Base-by-base conservation (phyloP, 2,113 vertebrate genomes). In the Nesospiza acunhae region DNA sequence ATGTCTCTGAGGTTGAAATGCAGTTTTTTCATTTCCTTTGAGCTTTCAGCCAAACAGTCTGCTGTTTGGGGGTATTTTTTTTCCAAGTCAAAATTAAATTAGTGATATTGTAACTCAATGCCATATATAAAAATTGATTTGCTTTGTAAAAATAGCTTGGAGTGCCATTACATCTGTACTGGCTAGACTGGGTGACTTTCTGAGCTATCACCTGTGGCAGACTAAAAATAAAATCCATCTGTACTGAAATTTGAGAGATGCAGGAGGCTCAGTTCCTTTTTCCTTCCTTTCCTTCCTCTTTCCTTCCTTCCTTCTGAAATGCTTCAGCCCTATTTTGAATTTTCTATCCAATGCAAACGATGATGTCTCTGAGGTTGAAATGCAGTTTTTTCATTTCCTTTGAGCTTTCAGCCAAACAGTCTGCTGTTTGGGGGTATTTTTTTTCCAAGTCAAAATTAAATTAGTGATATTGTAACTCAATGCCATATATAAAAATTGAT, bases 91-190 rank as follows among this genome's bases (percentile, higher is more conserved):
- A 69, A 94, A 96, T 94, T 31, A 66, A 85, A 53, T 97, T 49
- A 80, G 53, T 37, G 58, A 53, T 80, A 22, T 28, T 87, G 42
- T 73, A 85, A 91, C 90, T 69, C 76, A 93, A 79, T 84, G 28
- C 4, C 4, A 14, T 39, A 80, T 62, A 95, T 91, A 66, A 77
- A 90, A 90, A 96, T 89, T n/a, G 15, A 84, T 92, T 95, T 94
- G 46, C 17, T 68, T 76, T 86, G 44, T 86, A 94, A 83, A 94
- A 91, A 81, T 68, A 89, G 16, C 73, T 79, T 26, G 22, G n/a
- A 64, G 37, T 64, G 41, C 62, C 46, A 44, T 89, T 95, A 31
- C 27, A 86, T 37, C 50, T 76, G 9, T 1, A 18, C 19, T 56
- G 87, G 63, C 60, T 47, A 75, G 92, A 79, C 92, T 84, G 60